A percentile compares a stretch with the other conserved stretches of the same genome.
Conservation (phyloP, 2,113 vertebrate genomes). For the Smithornis capensis region DNA sequence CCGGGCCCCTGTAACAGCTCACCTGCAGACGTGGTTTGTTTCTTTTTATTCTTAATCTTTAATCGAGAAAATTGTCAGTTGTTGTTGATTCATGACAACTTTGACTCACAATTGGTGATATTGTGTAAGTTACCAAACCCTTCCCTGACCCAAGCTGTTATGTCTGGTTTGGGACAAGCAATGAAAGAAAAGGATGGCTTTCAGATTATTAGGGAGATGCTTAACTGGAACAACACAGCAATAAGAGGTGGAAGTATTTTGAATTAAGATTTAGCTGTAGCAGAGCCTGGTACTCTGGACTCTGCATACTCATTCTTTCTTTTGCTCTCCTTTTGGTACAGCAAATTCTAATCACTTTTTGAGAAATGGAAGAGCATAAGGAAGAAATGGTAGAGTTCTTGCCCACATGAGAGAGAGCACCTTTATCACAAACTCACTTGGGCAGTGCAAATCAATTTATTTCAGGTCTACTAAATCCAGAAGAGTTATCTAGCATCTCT, state of each 20-base stretch:
- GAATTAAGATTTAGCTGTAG: neutral
- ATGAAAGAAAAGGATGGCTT: neutral
- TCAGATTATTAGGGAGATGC: neutral
- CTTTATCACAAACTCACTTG: neutral
- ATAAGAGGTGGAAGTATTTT: neutral
- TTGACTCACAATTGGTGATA: neutral
- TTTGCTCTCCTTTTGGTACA: neutral
- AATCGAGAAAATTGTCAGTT: neutral
- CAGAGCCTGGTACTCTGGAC: neutral
- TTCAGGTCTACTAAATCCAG: neutral
- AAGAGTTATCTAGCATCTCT: neutral
- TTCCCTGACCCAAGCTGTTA: neutral
- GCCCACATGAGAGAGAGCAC: accelerated
- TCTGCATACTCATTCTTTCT: neutral
- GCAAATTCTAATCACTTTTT: neutral
- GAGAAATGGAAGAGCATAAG: neutral
- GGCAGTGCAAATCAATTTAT: neutral
- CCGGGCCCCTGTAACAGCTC: accelerated
- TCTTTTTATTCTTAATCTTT: neutral
- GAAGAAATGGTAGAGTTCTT: neutral
- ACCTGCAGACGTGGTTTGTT: neutral
- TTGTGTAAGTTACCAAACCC: neutral
- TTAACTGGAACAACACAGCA: neutral
- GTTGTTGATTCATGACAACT: neutral
- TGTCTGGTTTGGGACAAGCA: neutral